Base-by-base conservation (phyloP, 2,113 vertebrate species). In the Myotis yumanensis region DNA sequence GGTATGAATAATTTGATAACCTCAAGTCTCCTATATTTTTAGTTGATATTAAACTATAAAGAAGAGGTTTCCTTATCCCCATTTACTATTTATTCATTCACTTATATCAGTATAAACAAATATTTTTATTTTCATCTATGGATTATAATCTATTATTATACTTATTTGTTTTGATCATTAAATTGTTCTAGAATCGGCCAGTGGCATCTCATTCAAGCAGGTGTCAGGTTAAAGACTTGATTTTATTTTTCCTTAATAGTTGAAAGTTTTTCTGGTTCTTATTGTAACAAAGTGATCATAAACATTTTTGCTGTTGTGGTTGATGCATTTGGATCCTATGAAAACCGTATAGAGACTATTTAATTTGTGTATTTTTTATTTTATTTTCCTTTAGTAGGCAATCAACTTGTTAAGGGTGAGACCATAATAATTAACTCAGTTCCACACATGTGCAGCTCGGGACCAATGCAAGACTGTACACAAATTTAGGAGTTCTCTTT, bases 401-500 rank as follows among this genome's bases (percentile, higher is more conserved):
- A 17, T n/a, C 71, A 75, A 4, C 15, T 40, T 69, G 4, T 54
- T 85, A 30, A 18, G 1, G 15, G 17, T 51, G 11, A 64, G 11
- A 10, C 25, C 4, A 25, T 7, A 28, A 12, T 59, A 30, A 4
- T 22, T 85, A 66, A 90, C 23, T 87, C 32, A 20, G 22, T 68
- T 68, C 37, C 10, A 69, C 5, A 73, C 6, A 46, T 9, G 1
- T 7, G 2, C 4, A 46, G 16, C 17, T 62, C 12, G 32, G 32
- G 0, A 2, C 0, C 0, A 86, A 8, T 4, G 23, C 1, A 32
- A 68, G 11, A 40, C 9, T 40, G 66, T 7, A 37, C 5, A 57
- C 72, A 88, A 1, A 37, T 54, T 77, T 82, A 64, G 25, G 28
- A 52, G 7, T 14, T 22, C 12, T 71, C 8, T 12, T 71, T 79